Conservation (phyloP, 2,888 invertebrate species). For the Lochmaea crataegi region DNA sequence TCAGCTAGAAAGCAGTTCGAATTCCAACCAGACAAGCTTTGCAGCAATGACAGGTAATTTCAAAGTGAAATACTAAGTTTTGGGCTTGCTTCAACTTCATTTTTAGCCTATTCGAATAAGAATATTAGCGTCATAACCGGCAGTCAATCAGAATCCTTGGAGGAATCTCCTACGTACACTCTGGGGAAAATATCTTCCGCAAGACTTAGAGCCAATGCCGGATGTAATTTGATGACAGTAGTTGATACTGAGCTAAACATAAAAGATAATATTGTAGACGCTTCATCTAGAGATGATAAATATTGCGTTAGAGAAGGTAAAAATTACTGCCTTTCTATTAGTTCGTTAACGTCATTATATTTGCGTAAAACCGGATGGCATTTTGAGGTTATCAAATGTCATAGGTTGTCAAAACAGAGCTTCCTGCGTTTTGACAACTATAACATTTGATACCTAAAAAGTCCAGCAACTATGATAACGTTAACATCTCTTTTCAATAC, state of each 20-base stretch:
- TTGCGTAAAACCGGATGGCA: no score
- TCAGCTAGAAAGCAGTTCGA: no score
- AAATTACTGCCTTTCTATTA: not conserved
- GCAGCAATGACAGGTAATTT: no score
- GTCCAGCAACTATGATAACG: not conserved
- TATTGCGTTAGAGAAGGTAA: not conserved
- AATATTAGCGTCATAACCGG: not conserved
- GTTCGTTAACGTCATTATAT: not conserved
- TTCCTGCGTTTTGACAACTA: no score
- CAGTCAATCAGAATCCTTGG: not conserved
- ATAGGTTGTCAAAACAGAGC: no score
- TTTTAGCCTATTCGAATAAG: not conserved
- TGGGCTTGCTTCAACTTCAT: not conserved
- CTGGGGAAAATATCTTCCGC: not conserved
- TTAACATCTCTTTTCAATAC: not conserved
- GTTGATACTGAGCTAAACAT: not conserved
- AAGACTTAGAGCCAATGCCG: not conserved
- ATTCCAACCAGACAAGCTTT: no score
- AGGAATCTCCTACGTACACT: not conserved
- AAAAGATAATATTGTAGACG: not conserved
- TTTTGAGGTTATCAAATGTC: no score
- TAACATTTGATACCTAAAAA: no score
- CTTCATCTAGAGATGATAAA: not conserved
- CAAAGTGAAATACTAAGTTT: no score
- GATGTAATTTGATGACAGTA: not conserved